These are phyloP conservation scores for Leptinotarsa defecta DNA, from an alignment of 1,140 invertebrate species.

Conservation along the genomic window DNA sequence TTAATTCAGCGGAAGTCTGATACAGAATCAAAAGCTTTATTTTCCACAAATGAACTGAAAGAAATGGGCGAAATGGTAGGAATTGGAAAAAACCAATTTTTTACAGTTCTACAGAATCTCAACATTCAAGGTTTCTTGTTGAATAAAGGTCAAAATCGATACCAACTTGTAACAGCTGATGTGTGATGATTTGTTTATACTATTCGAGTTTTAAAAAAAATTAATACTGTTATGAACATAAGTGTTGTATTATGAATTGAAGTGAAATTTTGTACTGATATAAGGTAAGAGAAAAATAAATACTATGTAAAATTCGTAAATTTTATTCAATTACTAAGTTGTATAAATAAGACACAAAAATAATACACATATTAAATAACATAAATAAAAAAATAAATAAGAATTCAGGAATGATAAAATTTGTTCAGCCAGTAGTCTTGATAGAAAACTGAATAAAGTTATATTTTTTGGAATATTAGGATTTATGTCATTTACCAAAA, in stretches of 20 bases:
- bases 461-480: background rate
- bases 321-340: background rate
- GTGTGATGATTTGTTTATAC: background rate
- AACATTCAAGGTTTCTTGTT: conserved; percentile 86
- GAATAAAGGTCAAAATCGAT: conserved; percentile 80
- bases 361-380: conserved; percentile 1
- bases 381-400: conserved; percentile 3
- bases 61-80: conserved; percentile 68
- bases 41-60: conserved; percentile 77
- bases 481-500: background rate
- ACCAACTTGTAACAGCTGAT: conserved; percentile 61
- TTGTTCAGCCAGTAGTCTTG: background rate
- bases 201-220: too few species aligned
- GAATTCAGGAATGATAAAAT: background rate
- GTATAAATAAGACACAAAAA: conserved; percentile 3
- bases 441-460: conserved; percentile 2
- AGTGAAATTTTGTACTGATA: background rate
- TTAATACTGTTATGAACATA: too few species aligned
- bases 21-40: conserved; percentile 69
- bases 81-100: conserved; percentile 65
- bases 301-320: conserved; percentile 1
- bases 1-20: conserved; percentile 69
- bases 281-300: background rate
- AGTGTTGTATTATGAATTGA: too few species aligned
- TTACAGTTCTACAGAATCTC: conserved; percentile 72